Percentiles rank a stretch among this genome's conserved stretches.
Conservation (phyloP, 2,113 vertebrate species). For the Pygoscelis adeliae region DNA sequence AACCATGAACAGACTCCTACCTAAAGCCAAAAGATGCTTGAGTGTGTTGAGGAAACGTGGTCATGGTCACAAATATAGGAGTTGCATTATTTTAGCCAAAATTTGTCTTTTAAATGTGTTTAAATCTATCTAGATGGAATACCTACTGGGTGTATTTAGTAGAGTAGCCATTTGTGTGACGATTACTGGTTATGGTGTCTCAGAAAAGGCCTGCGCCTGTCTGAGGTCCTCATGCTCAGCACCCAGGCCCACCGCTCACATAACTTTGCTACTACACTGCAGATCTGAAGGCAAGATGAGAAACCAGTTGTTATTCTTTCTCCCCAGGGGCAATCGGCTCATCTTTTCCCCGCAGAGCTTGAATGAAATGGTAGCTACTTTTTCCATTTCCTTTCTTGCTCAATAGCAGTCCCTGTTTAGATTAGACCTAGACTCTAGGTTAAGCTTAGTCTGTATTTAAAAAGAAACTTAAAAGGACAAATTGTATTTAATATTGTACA, state of each 20-base stretch:
- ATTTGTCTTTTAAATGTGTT: neutral
- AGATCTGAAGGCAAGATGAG: neutral
- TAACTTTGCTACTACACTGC: no score
- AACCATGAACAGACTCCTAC: neutral
- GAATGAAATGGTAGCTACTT: neutral
- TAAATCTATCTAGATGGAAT: neutral
- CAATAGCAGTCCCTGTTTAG: neutral
- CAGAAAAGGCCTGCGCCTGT: rapidly evolving
- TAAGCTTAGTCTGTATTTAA: neutral
- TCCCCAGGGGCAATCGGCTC: rapidly evolving
- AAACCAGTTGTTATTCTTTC: neutral
- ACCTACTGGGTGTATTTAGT: neutral
- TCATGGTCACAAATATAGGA: neutral
- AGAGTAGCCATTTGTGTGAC: neutral
- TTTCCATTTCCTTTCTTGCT: neutral
- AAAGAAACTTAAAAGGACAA: neutral
- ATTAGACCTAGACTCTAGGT: neutral
- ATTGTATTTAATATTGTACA: neutral
- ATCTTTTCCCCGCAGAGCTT: neutral
- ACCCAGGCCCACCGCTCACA: no score
- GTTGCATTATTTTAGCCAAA: neutral
- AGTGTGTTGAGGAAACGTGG: neutral
- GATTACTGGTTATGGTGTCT: neutral
- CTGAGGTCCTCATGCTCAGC: neutral
- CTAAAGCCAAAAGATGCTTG: neutral